A percentile compares a stretch with the other conserved stretches of the same genome.
These are phyloP conservation scores for Agapornis canus DNA, from an alignment of 2,797 vertebrate species.

Conservation along the genomic window DNA sequence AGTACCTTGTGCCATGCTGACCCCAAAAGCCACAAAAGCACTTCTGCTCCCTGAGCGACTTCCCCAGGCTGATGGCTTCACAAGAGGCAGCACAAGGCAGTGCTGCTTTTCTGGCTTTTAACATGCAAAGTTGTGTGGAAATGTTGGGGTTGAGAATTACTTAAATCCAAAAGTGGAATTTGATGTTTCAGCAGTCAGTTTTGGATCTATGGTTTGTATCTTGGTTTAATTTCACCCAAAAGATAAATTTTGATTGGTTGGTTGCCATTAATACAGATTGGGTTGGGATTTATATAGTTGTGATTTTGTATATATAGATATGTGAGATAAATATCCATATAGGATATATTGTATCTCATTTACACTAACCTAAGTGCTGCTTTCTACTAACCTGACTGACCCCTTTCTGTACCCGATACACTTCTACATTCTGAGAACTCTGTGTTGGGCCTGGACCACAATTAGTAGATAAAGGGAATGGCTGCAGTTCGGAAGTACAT, in stretches of 20 bases:
- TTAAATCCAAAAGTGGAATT: background rate
- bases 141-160: background rate
- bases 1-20: background rate
- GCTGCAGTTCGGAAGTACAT: background rate
- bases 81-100: background rate
- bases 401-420: background rate
- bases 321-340: background rate
- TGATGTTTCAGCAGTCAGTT: background rate
- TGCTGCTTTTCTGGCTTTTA: background rate
- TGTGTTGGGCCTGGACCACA: rapidly evolving
- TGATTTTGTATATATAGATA: background rate
- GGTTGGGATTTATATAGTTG: background rate
- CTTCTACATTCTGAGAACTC: background rate
- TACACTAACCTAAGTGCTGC: background rate
- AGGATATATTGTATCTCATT: background rate
- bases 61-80: background rate
- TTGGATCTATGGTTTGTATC: rapidly evolving
- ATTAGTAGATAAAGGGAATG: background rate
- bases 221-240: background rate
- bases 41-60: background rate
- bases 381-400: background rate
- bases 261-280: too few species aligned
- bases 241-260: background rate
- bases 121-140: background rate
- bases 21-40: background rate